These are phyloP conservation scores for Lordiphosa mommai DNA, from an alignment of 1,140 invertebrate species.

Conservation along the genomic window DNA sequence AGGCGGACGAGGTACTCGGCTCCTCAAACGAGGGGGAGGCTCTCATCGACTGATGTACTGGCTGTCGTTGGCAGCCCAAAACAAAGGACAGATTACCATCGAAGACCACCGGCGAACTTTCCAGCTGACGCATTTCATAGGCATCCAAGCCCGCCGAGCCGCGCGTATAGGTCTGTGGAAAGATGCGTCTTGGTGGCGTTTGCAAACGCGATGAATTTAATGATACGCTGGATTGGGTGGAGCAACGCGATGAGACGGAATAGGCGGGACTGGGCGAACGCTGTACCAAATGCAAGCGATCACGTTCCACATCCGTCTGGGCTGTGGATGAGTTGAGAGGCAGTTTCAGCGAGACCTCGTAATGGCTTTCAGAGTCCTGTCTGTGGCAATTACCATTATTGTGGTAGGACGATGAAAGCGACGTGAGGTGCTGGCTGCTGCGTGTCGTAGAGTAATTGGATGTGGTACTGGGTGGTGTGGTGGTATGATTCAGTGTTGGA, in stretches of 20 bases:
- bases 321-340: slow-evolving; percentile 54
- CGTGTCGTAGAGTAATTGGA: slow-evolving; percentile 25
- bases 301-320: slow-evolving; percentile 19
- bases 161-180: slow-evolving; percentile 82
- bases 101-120: slow-evolving; percentile 88
- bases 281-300: slow-evolving; percentile 50
- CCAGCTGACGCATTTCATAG: slow-evolving; percentile 83
- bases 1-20: slow-evolving; percentile 87
- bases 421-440: slow-evolving; percentile 31
- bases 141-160: slow-evolving; percentile 79
- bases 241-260: slow-evolving; percentile 57
- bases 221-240: slow-evolving; percentile 46
- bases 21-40: slow-evolving; percentile 87
- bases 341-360: slow-evolving; percentile 70
- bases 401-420: slow-evolving; percentile 46
- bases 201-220: slow-evolving; percentile 43
- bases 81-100: slow-evolving; percentile 90
- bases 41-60: slow-evolving; percentile 84
- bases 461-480: slow-evolving; percentile 12
- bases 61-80: slow-evolving; percentile 85
- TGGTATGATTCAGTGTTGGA: slow-evolving; percentile 14
- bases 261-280: slow-evolving; percentile 72
- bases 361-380: slow-evolving; percentile 45
- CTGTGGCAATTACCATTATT: slow-evolving; percentile 31
- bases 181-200: slow-evolving; percentile 83